Base-by-base conservation (phyloP, 2,797 vertebrate species). In the Artibeus lituratus region DNA sequence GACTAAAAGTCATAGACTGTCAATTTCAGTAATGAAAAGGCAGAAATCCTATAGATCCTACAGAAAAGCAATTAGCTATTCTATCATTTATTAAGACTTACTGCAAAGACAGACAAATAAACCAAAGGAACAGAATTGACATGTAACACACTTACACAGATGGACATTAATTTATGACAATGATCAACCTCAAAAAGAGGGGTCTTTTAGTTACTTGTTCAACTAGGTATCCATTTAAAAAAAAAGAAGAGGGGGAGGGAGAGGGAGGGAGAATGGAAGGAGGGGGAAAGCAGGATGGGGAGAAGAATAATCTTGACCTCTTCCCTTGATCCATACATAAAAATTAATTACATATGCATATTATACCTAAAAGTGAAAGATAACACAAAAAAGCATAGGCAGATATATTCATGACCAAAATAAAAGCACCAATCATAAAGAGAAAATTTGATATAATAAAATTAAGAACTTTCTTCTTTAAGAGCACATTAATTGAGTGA, bases 21-120 rank as follows among this genome's bases (percentile, higher is more conserved):
- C 51, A 70, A 57, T 86, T 95, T 89, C 44, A 93, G 10, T 73
- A 82, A 91, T 47, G 47, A 91, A 87, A 96, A 84, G 70, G 24
- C 19, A 4, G 19, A 21, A 55, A 78, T 55, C 21, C 16, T 85
- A 73, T 0, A 83, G 44, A 19, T 35, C 29, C 22, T 62, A 91
- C 0, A 81, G 69, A 90, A 74, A 32, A 87, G 85, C 37, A 55
- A 32, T 44, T 21, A 82, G 24, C 67, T 85, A 77, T 22, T 26
- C 22, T 88, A 84, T 86, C 5, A 76, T 85, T 74, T 53, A 84
- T 67, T 24, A 88, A 81, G 22, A 62, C 19, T 73, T 53, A 85
- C 8, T 57, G 12, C 29, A 81, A 89, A 67, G 24, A 76, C 1
- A 73, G 19, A 92, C 15, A 83, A 82, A 51, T 92, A 92, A 87